A percentile compares a stretch with the other conserved stretches of the same genome.
phyloP scores from a whole-genome alignment of 2,797 vertebrate genomes.

The Babyrousa celebensis region DNA sequence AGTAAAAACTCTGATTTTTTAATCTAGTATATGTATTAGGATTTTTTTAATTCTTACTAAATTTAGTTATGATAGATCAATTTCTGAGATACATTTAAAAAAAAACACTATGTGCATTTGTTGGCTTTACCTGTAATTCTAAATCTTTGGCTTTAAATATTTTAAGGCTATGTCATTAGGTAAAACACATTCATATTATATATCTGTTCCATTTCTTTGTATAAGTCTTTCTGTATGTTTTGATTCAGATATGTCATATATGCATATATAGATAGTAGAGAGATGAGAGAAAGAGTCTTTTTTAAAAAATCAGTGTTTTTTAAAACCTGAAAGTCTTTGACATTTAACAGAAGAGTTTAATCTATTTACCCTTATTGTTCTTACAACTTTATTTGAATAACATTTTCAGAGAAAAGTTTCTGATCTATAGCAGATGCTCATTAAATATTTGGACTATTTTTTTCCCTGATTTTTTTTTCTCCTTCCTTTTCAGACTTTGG shows the following conservation, averaged over 20 bases:
- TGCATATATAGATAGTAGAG: background rate
- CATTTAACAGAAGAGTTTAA: constrained; percentile 20
- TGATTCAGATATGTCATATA: background rate
- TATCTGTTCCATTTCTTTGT: background rate
- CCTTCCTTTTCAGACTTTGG: constrained; percentile 60
- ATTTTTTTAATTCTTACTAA: background rate
- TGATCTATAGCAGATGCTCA: background rate
- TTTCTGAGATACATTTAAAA: background rate
- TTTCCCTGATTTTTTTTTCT: background rate
- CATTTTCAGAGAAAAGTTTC: constrained; percentile 23
- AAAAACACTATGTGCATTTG: background rate
- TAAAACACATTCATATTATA: background rate
- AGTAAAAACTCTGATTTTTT: background rate
- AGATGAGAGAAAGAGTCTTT: background rate
- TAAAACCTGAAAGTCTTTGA: background rate
- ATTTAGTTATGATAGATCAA: constrained; percentile 61
- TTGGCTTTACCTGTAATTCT: constrained; percentile 54
- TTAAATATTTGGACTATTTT: background rate
- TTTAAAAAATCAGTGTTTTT: background rate
- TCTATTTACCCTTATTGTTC: background rate
- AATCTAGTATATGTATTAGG: constrained; percentile 60
- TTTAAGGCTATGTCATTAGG: background rate
- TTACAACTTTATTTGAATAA: constrained; percentile 4
- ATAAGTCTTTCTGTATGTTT: background rate
- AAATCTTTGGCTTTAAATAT: constrained; percentile 26